phyloP scores from a whole-genome alignment of 2,888 invertebrate species.

The Drosophila recens region DNA sequence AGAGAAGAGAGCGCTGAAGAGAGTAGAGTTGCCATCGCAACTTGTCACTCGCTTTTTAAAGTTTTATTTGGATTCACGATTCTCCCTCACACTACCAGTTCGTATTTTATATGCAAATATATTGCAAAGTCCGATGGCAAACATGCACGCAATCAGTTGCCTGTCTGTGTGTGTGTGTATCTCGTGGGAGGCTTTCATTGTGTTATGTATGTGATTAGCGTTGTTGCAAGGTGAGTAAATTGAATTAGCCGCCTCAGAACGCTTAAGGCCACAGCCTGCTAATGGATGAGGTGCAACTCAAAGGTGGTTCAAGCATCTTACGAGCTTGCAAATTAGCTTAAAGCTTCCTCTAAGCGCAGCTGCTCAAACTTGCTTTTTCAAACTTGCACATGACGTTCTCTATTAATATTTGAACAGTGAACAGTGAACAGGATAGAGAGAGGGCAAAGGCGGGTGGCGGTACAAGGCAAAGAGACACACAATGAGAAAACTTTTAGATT shows the following conservation, averaged over 20 bases:
- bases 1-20: not conserved
- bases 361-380: slow-evolving; percentile 30
- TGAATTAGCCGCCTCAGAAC: slow-evolving; percentile 37
- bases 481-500: slow-evolving; percentile 70
- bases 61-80: slow-evolving; percentile 47
- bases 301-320: slow-evolving; percentile 27
- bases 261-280: slow-evolving; percentile 36
- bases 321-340: slow-evolving; percentile 52
- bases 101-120: slow-evolving; percentile 30
- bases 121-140: slow-evolving; percentile 49
- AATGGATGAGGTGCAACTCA: slow-evolving; percentile 45
- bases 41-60: slow-evolving; percentile 45
- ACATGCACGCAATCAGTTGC: slow-evolving; percentile 56
- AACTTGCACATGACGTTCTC: slow-evolving; percentile 48
- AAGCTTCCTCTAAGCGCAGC: slow-evolving; percentile 41
- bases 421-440: slow-evolving; percentile 1
- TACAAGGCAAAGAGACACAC: slow-evolving; percentile 40
- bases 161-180: slow-evolving; percentile 19
- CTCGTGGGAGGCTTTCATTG: slow-evolving; percentile 36
- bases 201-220: slow-evolving; percentile 46
- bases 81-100: not conserved
- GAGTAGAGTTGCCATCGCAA: slow-evolving; percentile 18
- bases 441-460: not conserved
- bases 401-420: slow-evolving; percentile 57
- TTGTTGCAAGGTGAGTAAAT: slow-evolving; percentile 41